Evolutionary conservation across 2,888 invertebrate genomes (phyloP).

Genomic region (Quadriops clusia): DNA sequence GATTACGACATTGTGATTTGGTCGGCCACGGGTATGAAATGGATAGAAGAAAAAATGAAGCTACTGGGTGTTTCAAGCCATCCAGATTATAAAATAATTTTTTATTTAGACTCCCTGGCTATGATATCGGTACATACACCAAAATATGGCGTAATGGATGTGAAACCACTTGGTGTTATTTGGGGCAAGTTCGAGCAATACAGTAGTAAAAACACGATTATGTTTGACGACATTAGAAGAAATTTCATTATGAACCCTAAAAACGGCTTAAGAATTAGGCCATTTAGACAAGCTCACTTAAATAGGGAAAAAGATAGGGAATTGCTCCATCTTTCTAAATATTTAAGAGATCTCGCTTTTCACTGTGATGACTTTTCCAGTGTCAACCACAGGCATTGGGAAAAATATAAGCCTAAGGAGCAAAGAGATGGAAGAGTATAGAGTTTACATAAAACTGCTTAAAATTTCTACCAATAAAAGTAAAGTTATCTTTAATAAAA

Average conservation of each 20-base stretch:
- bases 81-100: slow-evolving; percentile 80
- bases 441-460: no score
- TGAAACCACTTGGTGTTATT: slow-evolving; percentile 90
- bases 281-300: slow-evolving; percentile 83
- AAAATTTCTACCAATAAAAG: no score
- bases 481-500: no score
- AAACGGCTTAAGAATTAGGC: slow-evolving; percentile 79
- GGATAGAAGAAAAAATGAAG: slow-evolving; percentile 96
- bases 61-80: slow-evolving; percentile 76
- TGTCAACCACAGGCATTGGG: slow-evolving; percentile 88
- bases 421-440: slow-evolving; percentile 6
- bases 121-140: slow-evolving; percentile 92
- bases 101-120: slow-evolving; percentile 81
- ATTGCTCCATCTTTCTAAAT: slow-evolving; percentile 64
- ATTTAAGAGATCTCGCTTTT: slow-evolving; percentile 71
- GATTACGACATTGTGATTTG: slow-evolving; percentile 95
- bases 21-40: slow-evolving; percentile 97
- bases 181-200: slow-evolving; percentile 93
- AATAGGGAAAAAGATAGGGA: slow-evolving; percentile 78
- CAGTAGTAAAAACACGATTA: slow-evolving; percentile 84
- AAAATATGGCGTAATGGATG: slow-evolving; percentile 85
- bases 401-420: slow-evolving; percentile 46
- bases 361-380: slow-evolving; percentile 70
- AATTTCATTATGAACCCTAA: slow-evolving; percentile 98
- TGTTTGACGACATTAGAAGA: slow-evolving; percentile 92